Evolutionary conservation across 2,888 invertebrate genomes (phyloP), one percentile per base, ranked within the genome.

Genomic region (Lobophora halterata): DNA sequence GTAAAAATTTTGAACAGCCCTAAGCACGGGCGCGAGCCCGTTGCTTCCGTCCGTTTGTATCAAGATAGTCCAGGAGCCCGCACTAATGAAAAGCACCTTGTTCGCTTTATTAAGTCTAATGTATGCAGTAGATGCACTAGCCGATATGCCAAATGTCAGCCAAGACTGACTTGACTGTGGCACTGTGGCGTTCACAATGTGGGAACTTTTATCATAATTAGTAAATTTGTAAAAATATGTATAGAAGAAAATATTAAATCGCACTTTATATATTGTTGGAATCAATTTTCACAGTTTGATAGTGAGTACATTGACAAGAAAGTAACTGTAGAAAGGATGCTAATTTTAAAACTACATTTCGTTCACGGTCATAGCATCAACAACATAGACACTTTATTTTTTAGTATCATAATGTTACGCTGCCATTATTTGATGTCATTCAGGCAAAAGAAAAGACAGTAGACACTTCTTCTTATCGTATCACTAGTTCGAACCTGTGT

Each of bases 71-170:
- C 61, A 41, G 58, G 58, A 63, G 63, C 67, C 58, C 65, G 62
- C 24, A 42, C 78, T 83, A 86, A 85, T 86, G 85, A 81, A 80
- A 81, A 75, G 72, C 74, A 71, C 73, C 75, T 71, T 76, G 79
- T 71, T 67, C 66, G 69, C 79, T 82, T 85, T 86, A 86, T 86
- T 83, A 86, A 80, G 73, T 69, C 77, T 85, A 85, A 86, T 85
- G 79, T 83, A 85, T 85, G 73, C 86, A 73, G 56, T 49, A 51
- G 82, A 82, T 79, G 67, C 56, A 61, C 69, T 69, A 71, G 67
- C 51, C 44, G 81, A 81, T 81, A 75, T 53, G 65, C 63, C 69
- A 79, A 83, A 83, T 83, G 82, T 83, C 82, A 61, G 64, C 60
- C n/a, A n/a, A n/a, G 54, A 53, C 53, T 44, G 54, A 56, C 54